Percentiles rank a stretch among this genome's conserved stretches.
Conservation (phyloP, 1,140 invertebrate genomes). For the Polypedilum vanderplanki region DNA sequence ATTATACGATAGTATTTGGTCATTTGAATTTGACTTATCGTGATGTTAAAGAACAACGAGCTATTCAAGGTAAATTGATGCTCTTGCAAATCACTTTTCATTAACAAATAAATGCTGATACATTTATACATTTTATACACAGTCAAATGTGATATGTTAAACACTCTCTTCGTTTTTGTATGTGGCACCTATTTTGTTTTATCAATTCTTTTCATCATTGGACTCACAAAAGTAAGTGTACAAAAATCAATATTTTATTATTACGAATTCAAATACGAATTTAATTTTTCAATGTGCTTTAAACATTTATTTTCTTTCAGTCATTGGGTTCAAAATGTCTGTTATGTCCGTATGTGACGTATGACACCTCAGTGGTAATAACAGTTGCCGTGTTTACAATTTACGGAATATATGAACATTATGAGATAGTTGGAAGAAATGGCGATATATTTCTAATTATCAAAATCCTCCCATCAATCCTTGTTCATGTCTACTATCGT, state of each 20-base stretch:
- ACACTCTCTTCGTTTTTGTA: constrained; percentile 4
- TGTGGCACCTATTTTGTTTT: constrained; percentile 1
- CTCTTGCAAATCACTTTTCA: not conserved
- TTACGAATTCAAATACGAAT: not conserved
- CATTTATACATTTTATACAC: not conserved
- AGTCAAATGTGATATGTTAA: constrained; percentile 1
- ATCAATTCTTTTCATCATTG: constrained; percentile 1
- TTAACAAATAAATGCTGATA: not conserved
- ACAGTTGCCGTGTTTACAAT: not conserved
- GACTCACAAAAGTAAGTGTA: not conserved
- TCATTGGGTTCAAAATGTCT: not conserved
- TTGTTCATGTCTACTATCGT: not conserved
- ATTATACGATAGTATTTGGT: not conserved
- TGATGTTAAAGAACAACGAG: not conserved
- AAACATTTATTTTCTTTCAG: not conserved
- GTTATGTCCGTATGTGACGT: not conserved
- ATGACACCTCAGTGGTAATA: not conserved
- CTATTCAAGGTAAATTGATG: not conserved
- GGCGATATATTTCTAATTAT: not conserved
- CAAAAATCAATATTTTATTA: not conserved
- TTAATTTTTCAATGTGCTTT: not conserved
- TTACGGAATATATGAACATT: not conserved
- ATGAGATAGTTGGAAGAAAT: constrained; percentile 1
- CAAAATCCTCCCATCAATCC: not conserved
- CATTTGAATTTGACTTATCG: not conserved